Conservation (phyloP, 2,797 vertebrate species). For the Cephalopachus bancanus region DNA sequence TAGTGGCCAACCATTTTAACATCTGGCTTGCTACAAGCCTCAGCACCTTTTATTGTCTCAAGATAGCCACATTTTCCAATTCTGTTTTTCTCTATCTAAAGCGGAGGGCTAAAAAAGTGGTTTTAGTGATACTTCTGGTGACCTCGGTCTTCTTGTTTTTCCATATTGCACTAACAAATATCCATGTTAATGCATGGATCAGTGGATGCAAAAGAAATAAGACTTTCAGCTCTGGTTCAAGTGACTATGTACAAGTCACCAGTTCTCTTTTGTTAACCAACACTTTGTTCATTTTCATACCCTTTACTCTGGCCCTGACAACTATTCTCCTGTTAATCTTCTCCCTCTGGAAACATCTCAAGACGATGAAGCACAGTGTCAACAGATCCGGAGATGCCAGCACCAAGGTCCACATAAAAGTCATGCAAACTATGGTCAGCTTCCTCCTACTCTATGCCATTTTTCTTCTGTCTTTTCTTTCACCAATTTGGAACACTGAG, state of each 20-base stretch:
- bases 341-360: slow-evolving; percentile 40
- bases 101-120: neutral
- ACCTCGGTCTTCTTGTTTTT: neutral
- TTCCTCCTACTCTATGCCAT: neutral
- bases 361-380: neutral
- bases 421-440: neutral
- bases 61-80: slow-evolving; percentile 55
- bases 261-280: rapidly evolving
- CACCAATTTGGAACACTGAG: neutral
- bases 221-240: neutral
- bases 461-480: neutral
- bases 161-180: neutral
- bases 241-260: rapidly evolving
- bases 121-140: neutral
- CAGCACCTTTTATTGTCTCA: slow-evolving; percentile 60
- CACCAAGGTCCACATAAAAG: neutral
- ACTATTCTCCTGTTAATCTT: neutral
- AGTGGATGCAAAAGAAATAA: neutral
- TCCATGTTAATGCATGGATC: rapidly evolving
- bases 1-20: slow-evolving; percentile 41
- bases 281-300: neutral
- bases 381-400: neutral
- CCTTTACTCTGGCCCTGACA: neutral
- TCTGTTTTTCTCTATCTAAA: slow-evolving; percentile 30
- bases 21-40: slow-evolving; percentile 49